Conservation (phyloP, 2,888 invertebrate species). For the Papilio protenor region DNA sequence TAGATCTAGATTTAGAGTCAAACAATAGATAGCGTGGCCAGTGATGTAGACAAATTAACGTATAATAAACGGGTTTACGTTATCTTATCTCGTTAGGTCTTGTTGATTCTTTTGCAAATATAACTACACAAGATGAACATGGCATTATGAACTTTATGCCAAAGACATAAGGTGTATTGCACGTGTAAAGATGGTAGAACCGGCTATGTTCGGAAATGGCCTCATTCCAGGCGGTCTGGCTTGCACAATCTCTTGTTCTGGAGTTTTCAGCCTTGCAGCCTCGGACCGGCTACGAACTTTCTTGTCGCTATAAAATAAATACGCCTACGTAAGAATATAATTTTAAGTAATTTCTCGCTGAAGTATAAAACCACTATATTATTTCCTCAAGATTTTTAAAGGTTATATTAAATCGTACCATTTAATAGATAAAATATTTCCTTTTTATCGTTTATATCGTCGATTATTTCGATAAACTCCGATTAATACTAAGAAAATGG, state of each 20-base stretch:
- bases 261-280: slow-evolving; percentile 36
- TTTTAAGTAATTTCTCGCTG: neutral
- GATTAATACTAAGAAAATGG: slow-evolving; percentile 10
- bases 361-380: neutral
- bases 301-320: slow-evolving; percentile 24
- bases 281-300: slow-evolving; percentile 15
- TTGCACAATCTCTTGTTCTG: slow-evolving; percentile 42
- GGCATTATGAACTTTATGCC: neutral
- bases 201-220: slow-evolving; percentile 35
- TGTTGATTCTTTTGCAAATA: slow-evolving; percentile 27
- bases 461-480: slow-evolving; percentile 19
- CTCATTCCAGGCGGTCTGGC: slow-evolving; percentile 28
- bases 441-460: slow-evolving; percentile 33
- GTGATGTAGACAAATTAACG: slow-evolving; percentile 38
- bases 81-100: slow-evolving; percentile 41
- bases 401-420: slow-evolving; percentile 11
- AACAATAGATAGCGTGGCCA: slow-evolving; percentile 19
- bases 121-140: neutral
- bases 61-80: slow-evolving; percentile 34
- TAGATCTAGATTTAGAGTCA: slow-evolving; percentile 4
- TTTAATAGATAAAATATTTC: slow-evolving; percentile 14
- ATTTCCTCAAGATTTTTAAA: slow-evolving; percentile 13
- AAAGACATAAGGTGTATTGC: neutral
- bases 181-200: neutral
- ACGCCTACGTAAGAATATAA: neutral